These are phyloP conservation scores for Etia nguti DNA, from an alignment of 2,113 vertebrate species.

Conservation along the genomic window DNA sequence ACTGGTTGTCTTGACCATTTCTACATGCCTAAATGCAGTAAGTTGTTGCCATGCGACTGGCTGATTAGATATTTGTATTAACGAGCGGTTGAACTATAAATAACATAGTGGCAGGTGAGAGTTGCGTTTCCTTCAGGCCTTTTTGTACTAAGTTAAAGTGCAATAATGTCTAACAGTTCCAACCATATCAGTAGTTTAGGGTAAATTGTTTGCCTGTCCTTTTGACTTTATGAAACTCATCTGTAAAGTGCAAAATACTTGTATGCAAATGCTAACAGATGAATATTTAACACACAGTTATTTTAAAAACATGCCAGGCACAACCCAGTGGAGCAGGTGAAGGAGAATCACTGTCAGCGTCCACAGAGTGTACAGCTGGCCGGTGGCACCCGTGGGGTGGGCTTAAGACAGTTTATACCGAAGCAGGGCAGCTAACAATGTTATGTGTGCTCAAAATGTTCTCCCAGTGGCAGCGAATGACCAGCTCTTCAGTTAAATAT, in stretches of 20 bases:
- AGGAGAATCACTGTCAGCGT: conserved; percentile 48
- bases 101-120: not conserved
- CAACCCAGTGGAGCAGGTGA: conserved; percentile 33
- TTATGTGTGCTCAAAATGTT: not conserved
- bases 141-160: not conserved
- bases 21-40: not conserved
- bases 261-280: conserved; percentile 54
- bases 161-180: not conserved
- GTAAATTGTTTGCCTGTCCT: conserved; percentile 1
- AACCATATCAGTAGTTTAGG: not conserved
- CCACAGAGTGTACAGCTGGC: conserved; percentile 33
- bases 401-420: not conserved
- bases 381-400: not conserved
- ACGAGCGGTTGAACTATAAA: not conserved
- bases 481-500: not conserved
- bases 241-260: conserved; percentile 27
- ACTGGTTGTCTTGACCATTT: not conserved
- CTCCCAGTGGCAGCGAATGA: not conserved
- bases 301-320: conserved; percentile 53
- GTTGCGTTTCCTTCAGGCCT: not conserved
- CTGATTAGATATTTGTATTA: not conserved
- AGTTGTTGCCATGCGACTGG: not conserved
- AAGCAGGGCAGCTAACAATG: not conserved
- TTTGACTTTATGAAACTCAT: conserved; percentile 48
- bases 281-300: conserved; percentile 61